These are phyloP conservation scores for Sigmodon hispidus DNA, from an alignment of 2,113 vertebrate species.

Conservation along the genomic window DNA sequence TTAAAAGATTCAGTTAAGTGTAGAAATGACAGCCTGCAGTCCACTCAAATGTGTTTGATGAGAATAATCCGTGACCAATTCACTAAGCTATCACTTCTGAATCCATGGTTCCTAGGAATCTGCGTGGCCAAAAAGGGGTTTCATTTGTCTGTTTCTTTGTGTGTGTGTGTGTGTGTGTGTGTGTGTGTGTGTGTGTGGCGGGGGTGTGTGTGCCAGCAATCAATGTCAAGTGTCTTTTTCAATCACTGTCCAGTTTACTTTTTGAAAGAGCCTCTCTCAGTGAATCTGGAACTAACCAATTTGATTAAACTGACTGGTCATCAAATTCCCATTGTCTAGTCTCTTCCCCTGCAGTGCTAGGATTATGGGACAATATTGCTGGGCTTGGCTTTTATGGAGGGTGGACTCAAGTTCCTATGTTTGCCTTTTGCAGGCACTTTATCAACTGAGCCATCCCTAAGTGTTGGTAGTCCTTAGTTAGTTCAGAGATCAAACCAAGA, in stretches of 20 bases:
- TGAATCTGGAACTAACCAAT: background rate
- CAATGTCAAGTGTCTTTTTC: background rate
- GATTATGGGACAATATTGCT: background rate
- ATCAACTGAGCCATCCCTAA: too few relatives aligned
- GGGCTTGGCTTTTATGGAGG: background rate
- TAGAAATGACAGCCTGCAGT: background rate
- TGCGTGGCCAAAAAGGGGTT: background rate
- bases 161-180: background rate
- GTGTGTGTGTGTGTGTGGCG: background rate
- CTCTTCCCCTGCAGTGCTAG: background rate
- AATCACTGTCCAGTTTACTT: background rate
- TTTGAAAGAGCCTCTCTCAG: background rate
- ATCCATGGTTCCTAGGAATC: background rate
- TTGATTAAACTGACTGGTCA: background rate
- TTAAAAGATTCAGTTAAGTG: background rate
- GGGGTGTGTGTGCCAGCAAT: background rate
- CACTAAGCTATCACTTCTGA: accelerated
- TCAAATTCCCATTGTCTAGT: background rate
- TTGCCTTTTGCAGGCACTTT: background rate
- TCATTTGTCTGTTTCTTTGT: too few relatives aligned
- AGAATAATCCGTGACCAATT: too few relatives aligned
- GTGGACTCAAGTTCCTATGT: background rate
- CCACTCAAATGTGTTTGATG: accelerated
- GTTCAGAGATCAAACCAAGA: background rate
- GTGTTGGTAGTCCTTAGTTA: background rate